Evolutionary conservation across 2,797 vertebrate genomes (phyloP), one percentile per base, ranked within the genome.

Genomic region (Odontamblyopus rebecca): DNA sequence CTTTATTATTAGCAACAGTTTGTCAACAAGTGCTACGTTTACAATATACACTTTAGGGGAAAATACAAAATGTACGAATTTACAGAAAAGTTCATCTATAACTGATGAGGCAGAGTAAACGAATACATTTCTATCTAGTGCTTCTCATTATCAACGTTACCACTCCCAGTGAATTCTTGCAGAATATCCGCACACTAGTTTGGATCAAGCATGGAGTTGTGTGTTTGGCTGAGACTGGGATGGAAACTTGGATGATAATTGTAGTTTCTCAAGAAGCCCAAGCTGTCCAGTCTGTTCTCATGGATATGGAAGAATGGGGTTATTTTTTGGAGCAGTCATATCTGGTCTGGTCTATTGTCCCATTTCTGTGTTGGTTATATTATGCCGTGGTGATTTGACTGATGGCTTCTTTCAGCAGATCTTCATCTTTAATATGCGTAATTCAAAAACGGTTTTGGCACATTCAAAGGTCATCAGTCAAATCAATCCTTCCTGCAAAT

Each of bases 261-360:
- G 27, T 9, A 59, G 12, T 15, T 11, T 29, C 7, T 13, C 16
- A 60, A 60, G 27, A 60, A 30, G 59, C 27, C 59, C 29, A 18
- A 60, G 59, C 59, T 29, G 59, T 60, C 59, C 59, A 30, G 59
- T 60, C 27, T 60, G 59, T 61, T 38, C 6, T n/a, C 32, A 19
- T 32, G 60, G 60, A 32, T 11, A 5, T 61, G 29, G n/a, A 38
- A 19, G 30, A 61, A 32, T 61, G 18, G 18, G 6, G 11, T 19
- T 61, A 61, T 38, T 38, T 57, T 38, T 16, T 16, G 6, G 6
- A 61, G 59, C 56, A 26, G 23, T 15, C 19, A 54, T 54, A 19
- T 54, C 54, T 57, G 54, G 23, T 26, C 53, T 56, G 53, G 12
- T 23, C 23, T 23, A 23, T 23, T 27, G 54, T 30, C 27, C 57